A percentile compares a stretch with the other conserved stretches of the same genome.
Conservation (phyloP, 2,797 vertebrate genomes). For the Amblyopsis hoosieri region DNA sequence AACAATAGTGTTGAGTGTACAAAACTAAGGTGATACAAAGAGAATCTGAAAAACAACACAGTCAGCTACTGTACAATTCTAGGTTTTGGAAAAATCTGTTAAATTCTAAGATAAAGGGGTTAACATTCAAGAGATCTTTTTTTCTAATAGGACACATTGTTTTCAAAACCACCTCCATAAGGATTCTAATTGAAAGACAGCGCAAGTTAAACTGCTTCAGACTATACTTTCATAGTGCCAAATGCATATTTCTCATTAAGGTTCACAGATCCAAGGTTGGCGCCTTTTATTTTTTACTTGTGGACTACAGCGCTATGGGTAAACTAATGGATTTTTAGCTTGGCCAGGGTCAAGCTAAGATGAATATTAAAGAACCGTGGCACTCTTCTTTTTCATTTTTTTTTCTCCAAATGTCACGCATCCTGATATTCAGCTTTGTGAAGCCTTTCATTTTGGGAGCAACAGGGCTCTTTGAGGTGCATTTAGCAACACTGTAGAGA, state of each 20-base stretch:
- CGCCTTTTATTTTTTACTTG: slow-evolving; percentile 44
- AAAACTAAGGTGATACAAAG: slow-evolving; percentile 16
- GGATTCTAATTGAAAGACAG: slow-evolving; percentile 33
- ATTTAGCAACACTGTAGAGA: slow-evolving; percentile 47
- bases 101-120: slow-evolving; percentile 36
- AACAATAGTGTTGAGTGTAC: not conserved
- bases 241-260: slow-evolving; percentile 51
- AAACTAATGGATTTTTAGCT: slow-evolving; percentile 65
- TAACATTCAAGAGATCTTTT: slow-evolving; percentile 20
- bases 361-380: slow-evolving; percentile 66
- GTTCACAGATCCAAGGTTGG: slow-evolving; percentile 60
- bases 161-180: slow-evolving; percentile 32
- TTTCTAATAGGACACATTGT: slow-evolving; percentile 16
- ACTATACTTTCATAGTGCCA: slow-evolving; percentile 36
- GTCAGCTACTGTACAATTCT: slow-evolving; percentile 16
- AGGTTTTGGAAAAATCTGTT: slow-evolving; percentile 11
- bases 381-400: slow-evolving; percentile 63
- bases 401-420: slow-evolving; percentile 67
- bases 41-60: slow-evolving; percentile 23
- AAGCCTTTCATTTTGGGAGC: slow-evolving; percentile 55
- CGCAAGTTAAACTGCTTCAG: slow-evolving; percentile 31
- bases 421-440: slow-evolving; percentile 60
- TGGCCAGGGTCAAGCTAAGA: slow-evolving; percentile 33
- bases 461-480: slow-evolving; percentile 31
- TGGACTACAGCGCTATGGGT: slow-evolving; percentile 36